Evolutionary conservation across 2,888 invertebrate genomes (phyloP).

Genomic region (Barypeithes pellucidus): DNA sequence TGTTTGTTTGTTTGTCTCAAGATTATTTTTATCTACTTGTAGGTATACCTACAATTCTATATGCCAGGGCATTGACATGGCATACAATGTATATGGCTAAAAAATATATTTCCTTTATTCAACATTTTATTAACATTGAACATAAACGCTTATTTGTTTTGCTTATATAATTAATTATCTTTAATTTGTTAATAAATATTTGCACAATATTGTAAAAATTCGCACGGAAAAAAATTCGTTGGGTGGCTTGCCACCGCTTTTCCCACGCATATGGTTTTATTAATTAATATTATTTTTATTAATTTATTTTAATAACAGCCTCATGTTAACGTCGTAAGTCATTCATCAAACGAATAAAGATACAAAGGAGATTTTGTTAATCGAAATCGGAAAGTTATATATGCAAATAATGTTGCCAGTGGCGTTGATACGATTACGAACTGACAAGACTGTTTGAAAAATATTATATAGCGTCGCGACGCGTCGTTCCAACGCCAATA

Average conservation of each 20-base stretch:
- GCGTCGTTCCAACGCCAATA: no score
- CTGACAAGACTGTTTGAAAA: no score
- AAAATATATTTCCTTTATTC: no score
- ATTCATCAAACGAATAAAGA: constrained; percentile 15
- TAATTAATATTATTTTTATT: constrained; percentile 3
- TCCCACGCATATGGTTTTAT: constrained; percentile 2
- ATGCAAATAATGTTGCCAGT: constrained; percentile 38
- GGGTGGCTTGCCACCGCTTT: neutral
- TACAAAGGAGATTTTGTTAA: constrained; percentile 3
- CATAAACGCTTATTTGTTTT: neutral
- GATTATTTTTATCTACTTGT: neutral
- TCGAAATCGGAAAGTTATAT: constrained; percentile 36
- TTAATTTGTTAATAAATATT: constrained; percentile 19
- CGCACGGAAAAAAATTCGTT: constrained; percentile 11
- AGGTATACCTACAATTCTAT: neutral
- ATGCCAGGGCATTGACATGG: no score
- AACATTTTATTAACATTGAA: no score
- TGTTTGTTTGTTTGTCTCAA: no score
- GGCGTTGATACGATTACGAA: neutral
- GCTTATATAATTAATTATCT: constrained; percentile 11
- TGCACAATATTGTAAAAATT: constrained; percentile 27
- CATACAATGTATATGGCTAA: no score
- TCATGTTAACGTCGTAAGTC: constrained; percentile 5
- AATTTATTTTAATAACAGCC: constrained; percentile 15
- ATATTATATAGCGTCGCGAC: no score